Conservation (phyloP, 2,797 vertebrate genomes). For the Agapornis canus region DNA sequence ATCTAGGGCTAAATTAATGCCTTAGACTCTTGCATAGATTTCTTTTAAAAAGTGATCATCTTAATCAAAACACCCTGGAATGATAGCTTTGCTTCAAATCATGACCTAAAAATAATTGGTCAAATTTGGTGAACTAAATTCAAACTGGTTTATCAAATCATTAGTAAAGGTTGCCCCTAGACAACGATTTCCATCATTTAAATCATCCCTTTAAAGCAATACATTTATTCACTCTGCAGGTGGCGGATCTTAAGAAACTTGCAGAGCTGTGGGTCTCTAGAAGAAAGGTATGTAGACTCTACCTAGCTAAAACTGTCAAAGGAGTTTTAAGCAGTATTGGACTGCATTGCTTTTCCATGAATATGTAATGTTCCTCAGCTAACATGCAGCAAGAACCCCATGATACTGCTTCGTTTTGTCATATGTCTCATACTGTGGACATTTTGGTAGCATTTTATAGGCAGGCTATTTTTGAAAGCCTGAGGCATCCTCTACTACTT, state of each 20-base stretch:
- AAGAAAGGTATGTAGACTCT: background rate
- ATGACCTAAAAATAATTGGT: background rate
- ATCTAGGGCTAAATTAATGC: background rate
- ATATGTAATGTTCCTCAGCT: background rate
- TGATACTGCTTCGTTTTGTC: background rate
- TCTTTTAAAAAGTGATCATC: background rate
- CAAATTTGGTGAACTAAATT: background rate
- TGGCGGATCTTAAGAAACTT: background rate
- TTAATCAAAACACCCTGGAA: background rate
- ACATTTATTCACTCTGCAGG: background rate
- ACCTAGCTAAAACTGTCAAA: background rate
- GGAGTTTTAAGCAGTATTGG: fast-evolving
- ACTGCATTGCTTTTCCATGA: background rate
- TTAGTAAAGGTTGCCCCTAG: background rate
- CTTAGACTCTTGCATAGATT: background rate
- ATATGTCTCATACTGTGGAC: background rate
- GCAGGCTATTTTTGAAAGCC: background rate
- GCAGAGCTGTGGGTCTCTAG: background rate
- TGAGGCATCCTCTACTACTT: background rate
- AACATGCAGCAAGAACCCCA: background rate
- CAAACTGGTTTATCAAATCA: background rate
- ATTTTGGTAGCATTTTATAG: background rate
- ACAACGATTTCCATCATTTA: background rate
- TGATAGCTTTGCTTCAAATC: background rate
- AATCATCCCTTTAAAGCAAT: background rate